A percentile compares a stretch with the other conserved stretches of the same genome.
Conservation (phyloP, 2,797 vertebrate species). For the Helostoma temminkii region DNA sequence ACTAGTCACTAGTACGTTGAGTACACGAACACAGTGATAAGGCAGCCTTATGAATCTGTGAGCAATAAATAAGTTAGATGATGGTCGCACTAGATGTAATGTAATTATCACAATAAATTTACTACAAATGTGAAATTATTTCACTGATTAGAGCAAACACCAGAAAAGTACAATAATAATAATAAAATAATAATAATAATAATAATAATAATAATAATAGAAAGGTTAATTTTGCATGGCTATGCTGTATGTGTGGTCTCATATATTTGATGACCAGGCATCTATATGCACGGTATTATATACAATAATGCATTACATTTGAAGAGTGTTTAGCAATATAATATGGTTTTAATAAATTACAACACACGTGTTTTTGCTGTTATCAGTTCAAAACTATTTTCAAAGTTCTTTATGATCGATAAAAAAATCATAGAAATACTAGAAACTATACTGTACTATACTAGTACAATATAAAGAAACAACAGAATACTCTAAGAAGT, state of each 20-base stretch:
- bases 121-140: too few species aligned
- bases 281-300: not conserved
- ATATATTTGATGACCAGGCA: not conserved
- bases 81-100: too few species aligned
- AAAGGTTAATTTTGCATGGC: too few species aligned
- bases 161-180: too few species aligned
- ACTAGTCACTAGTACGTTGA: constrained; percentile 16
- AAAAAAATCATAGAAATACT: too few species aligned
- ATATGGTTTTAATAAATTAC: not conserved
- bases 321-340: too few species aligned
- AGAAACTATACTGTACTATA: too few species aligned
- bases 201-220: too few species aligned
- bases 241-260: not conserved
- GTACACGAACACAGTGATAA: not conserved
- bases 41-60: not conserved
- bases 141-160: too few species aligned
- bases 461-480: not conserved
- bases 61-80: too few species aligned
- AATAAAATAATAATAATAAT: too few species aligned
- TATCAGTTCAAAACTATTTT: not conserved
- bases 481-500: not conserved
- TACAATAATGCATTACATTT: not conserved
- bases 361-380: constrained; percentile 2
- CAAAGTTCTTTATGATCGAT: constrained; percentile 1
- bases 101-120: too few species aligned